phyloP scores from a whole-genome alignment of 2,888 invertebrate genomes.

The Conomelus anceps region DNA sequence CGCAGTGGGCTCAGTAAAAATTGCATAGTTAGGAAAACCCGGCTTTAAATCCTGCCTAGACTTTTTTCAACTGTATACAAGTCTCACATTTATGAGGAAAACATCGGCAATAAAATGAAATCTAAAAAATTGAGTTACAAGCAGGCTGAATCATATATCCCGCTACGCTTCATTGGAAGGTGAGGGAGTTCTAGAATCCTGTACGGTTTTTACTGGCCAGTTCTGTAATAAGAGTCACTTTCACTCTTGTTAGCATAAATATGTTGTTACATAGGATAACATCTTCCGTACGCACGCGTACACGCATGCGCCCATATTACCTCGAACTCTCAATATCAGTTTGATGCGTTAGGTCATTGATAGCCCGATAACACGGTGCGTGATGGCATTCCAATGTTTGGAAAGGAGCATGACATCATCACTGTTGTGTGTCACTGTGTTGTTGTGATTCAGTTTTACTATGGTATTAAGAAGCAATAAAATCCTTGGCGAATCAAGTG shows the following conservation, averaged over 20 bases:
- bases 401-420: background rate
- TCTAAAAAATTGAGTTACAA: background rate
- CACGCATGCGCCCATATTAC: background rate
- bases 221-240: background rate
- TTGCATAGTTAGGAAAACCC: too few species aligned
- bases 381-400: background rate
- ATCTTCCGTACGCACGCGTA: background rate
- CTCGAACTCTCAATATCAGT: background rate
- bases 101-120: background rate
- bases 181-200: background rate
- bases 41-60: too few species aligned
- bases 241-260: background rate
- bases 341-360: background rate
- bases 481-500: too few species aligned
- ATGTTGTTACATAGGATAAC: background rate
- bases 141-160: background rate
- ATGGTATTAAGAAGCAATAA: too few species aligned
- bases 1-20: too few species aligned
- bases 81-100: background rate
- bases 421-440: too few species aligned
- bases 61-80: background rate
- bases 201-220: background rate
- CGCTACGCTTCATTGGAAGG: background rate
- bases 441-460: background rate
- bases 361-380: background rate